Base-by-base conservation (phyloP, 2,113 vertebrate genomes). In the Mus musculus region DNA sequence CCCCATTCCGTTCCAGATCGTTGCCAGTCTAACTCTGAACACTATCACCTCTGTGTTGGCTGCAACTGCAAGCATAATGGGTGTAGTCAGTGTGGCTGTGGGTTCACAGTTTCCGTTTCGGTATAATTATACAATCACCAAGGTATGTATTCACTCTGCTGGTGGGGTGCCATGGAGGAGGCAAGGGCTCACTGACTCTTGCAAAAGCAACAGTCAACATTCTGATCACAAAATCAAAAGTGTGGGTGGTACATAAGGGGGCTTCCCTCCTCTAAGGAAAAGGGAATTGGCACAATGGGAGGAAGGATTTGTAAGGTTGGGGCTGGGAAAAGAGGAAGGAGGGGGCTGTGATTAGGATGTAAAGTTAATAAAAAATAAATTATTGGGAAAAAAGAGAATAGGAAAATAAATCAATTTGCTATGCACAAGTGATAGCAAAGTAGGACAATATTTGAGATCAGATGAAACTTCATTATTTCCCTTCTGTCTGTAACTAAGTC, bases 41-140 rank as follows among this genome's bases (percentile, higher is more conserved):
- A 87, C 91, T 42, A 14, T 7, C 81, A 97, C 95, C n/a, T 71
- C 97, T 24, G 39, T 95, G 52, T 5, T 94, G 5, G 87, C 97
- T 49, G 59, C 3, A 33, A 0, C 14, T 5, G 84, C 87, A 11
- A 59, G 90, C 13, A 5, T 91, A 22, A 20, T 89, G 3, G 13
- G 0, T 42, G 0, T 4, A 0, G 0, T 59, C 2, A 76, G 90
- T 39, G 1, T 92, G 39, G 0, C 16, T 56, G 0, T n/a, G 0
- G 9, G 1, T 73, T 1, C 9, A 39, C 42, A 3, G 2, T 42
- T 3, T 42, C 42, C 42, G 42, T 73, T 8, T n/a, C 14, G 1
- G n/a, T 7, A 8, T 19, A 19, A 0, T 22, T 1, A 11, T 39
- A 0, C 12, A 69, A 6, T 69, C 30, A 6, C 12, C 67, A 69